Percentiles rank a stretch among this genome's conserved stretches.
These are phyloP conservation scores for Varroa destructor DNA, from an alignment of 1,140 invertebrate species.

Conservation along the genomic window DNA sequence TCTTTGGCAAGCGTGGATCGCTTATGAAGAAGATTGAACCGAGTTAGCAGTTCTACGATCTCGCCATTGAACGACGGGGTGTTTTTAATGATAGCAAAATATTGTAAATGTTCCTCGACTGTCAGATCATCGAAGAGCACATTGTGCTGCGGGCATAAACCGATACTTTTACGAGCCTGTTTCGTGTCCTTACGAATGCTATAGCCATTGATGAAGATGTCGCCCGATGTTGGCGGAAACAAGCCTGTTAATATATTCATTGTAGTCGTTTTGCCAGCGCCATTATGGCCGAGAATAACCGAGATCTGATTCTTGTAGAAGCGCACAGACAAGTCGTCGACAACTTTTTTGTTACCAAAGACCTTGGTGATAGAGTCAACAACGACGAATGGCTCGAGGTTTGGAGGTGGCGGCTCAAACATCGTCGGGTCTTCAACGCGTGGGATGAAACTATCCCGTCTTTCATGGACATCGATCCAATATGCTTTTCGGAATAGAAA, in stretches of 20 bases:
- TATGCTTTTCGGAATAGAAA: constrained; percentile 41
- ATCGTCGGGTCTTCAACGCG: constrained; percentile 1
- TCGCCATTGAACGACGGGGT: constrained; percentile 39
- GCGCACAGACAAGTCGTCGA: constrained; percentile 56
- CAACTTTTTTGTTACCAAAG: constrained; percentile 47
- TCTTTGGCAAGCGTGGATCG: constrained; percentile 53
- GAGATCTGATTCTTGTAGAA: constrained; percentile 50
- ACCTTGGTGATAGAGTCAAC: constrained; percentile 1
- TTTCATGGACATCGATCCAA: constrained; percentile 36
- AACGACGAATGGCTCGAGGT: background rate
- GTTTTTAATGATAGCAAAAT: constrained; percentile 37
- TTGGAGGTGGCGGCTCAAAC: background rate
- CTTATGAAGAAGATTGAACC: constrained; percentile 50
- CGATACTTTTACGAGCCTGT: constrained; percentile 46
- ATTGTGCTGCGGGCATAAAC: constrained; percentile 45
- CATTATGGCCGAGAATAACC: constrained; percentile 48
- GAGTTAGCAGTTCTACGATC: constrained; percentile 39
- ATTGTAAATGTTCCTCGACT: constrained; percentile 42
- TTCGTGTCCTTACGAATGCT: constrained; percentile 47
- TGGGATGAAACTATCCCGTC: background rate
- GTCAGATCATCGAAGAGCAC: constrained; percentile 42
- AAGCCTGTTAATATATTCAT: constrained; percentile 49
- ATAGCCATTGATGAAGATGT: constrained; percentile 54
- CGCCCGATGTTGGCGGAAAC: constrained; percentile 52
- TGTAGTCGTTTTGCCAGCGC: constrained; percentile 50